Evolutionary conservation across 2,113 vertebrate genomes (phyloP).

Genomic region (Hippocampus abdominalis): DNA sequence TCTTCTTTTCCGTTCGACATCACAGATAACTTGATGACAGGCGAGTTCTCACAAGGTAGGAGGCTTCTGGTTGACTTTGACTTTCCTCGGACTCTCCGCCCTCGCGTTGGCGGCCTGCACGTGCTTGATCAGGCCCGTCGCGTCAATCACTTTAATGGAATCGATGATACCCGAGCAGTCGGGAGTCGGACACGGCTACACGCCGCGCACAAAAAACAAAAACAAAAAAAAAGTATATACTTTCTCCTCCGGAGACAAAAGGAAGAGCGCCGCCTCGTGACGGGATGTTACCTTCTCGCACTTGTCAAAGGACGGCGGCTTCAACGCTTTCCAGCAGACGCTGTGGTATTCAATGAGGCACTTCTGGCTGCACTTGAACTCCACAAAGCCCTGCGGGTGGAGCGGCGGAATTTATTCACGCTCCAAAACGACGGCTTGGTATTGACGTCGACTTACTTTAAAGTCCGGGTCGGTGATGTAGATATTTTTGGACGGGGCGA

Average conservation of each 20-base stretch:
- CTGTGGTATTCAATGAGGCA: slow-evolving; percentile 90
- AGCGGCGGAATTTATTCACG: not conserved
- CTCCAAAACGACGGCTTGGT: not conserved
- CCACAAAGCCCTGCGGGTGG: slow-evolving; percentile 83
- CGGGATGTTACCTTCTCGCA: slow-evolving; percentile 82
- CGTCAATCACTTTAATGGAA: slow-evolving; percentile 80
- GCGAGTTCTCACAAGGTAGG: slow-evolving; percentile 76
- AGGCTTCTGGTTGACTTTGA: slow-evolving; percentile 80
- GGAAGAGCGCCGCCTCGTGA: not conserved
- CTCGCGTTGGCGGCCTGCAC: slow-evolving; percentile 70
- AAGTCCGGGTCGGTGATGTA: slow-evolving; percentile 93
- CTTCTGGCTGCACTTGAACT: slow-evolving; percentile 79
- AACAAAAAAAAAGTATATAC: slow-evolving; percentile 46
- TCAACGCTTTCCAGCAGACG: slow-evolving; percentile 90
- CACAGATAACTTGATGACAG: not conserved
- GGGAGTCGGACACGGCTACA: slow-evolving; percentile 85
- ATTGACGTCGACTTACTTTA: slow-evolving; percentile 74
- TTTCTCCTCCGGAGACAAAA: not conserved
- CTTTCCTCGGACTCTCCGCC: slow-evolving; percentile 64
- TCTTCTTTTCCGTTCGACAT: not conserved
- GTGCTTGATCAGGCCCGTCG: slow-evolving; percentile 84
- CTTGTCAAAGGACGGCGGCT: slow-evolving; percentile 80
- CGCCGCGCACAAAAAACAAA: slow-evolving; percentile 64
- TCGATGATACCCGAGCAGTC: slow-evolving; percentile 85
- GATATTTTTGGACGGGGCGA: slow-evolving; percentile 77